Base-by-base conservation (phyloP, 2,113 vertebrate species). In the Chunga burmeisteri region DNA sequence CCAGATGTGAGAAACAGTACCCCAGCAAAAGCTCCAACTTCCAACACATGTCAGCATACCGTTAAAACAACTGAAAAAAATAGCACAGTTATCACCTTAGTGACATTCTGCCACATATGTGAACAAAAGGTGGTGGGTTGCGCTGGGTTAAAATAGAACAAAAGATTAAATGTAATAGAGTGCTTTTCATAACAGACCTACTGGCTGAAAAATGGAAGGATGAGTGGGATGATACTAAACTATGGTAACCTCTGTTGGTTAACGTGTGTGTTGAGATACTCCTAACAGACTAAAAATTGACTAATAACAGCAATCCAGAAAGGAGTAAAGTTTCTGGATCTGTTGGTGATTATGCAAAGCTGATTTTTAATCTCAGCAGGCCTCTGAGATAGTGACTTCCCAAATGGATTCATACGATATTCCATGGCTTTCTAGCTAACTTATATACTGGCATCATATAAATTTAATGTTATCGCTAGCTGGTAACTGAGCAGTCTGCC, bases 41-140 rank as follows among this genome's bases (percentile, higher is more conserved):
- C 81, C 75, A 92, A 71, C 52, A 84, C 93, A 94, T 56, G 65
- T 94, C 87, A 86, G 49, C 67, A 66, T 84, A 77, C 67, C 49
- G 78, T 90, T 96, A 84, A 87, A 95, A 87, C 16, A 83, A 63
- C 46, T 77, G 82, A 91, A 87, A 94, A 92, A 96, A 95, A 84
- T 65, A 94, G 83, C 86, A 95, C 71, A 59, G 53, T 73, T 96
- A 95, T 94, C 93, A 66, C 84, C 89, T 90, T 89, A 82, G 91
- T 95, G 91, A 96, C 84, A 95, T 95, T 95, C 59, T 91, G 66
- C 58, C 50, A 95, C 87, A 80, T 80, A 82, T 5, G 74, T 97
- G 95, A 94, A 93, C 81, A 96, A 97, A 97, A 97, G 78, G 63
- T 74, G 47, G 86, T 89, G 86, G 89, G 95, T 66, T 94, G 81